Base-by-base conservation (phyloP, 2,113 vertebrate species). In the Vulpes ferrilata region DNA sequence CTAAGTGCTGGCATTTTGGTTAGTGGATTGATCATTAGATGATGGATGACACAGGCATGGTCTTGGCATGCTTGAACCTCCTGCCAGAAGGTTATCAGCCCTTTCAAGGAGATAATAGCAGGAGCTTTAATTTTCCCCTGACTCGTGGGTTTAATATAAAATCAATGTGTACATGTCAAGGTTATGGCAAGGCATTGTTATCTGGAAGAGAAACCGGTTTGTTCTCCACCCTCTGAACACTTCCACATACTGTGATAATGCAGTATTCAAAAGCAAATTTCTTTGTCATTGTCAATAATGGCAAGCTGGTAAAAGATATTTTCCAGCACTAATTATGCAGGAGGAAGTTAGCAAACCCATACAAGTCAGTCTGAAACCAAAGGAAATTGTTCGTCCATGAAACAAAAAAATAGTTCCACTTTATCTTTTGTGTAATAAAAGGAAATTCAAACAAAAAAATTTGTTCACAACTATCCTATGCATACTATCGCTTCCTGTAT, bases 241-340 rank as follows among this genome's bases (percentile, higher is more conserved):
- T 96, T 95, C 20, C 60, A 85, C 80, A 74, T 57, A 65, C 71
- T 64, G 23, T 73, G 25, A 81, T 59, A 97, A 97, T 93, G 79
- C 78, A 93, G 74, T 90, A 98, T 74, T 90, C 84, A 98, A 97
- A 98, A 98, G 95, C 78, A 98, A 97, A 97, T 98, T 96, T 98
- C 96, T 97, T 97, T 98, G 93, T 97, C 96, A 97, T 84, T 97
- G 79, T 97, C 97, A 98, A 97, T 94, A 74, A 67, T 10, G 23
- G 51, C 55, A 88, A 93, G 7, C 69, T 9, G 27, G 19, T 60
- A 96, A 81, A 85, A 25, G 69, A 35, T 95, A 96, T 96, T 89
- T 97, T 85, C 51, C 65, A 97, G 64, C 59, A 69, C 48, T 93
- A 96, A 93, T 96, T 96, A 96, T 32, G 60, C 13, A 96, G 90